These are phyloP conservation scores for Drosophila miranda DNA, from an alignment of 1,140 invertebrate species.

Conservation along the genomic window DNA sequence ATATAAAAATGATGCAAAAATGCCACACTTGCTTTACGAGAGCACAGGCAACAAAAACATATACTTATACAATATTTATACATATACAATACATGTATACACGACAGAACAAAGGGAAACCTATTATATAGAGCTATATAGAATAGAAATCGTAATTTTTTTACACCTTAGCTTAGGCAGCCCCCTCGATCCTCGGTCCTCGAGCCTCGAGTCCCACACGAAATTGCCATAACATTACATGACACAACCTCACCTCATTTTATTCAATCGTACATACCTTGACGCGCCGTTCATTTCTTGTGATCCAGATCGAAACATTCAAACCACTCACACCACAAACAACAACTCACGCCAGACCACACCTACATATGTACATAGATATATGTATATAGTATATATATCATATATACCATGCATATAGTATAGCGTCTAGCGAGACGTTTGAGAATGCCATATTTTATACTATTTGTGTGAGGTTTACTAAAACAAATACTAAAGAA, in stretches of 20 bases:
- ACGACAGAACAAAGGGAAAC: constrained; percentile 24
- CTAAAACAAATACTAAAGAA: constrained; percentile 71
- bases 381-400: constrained; percentile 49
- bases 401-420: constrained; percentile 43
- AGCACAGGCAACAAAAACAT: constrained; percentile 52
- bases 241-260: constrained; percentile 46
- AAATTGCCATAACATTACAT: constrained; percentile 51
- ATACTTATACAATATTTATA: constrained; percentile 56
- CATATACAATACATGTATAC: constrained; percentile 44
- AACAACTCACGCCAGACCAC: constrained; percentile 40
- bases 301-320: constrained; percentile 68
- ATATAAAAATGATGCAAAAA: constrained; percentile 43
- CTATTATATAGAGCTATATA: constrained; percentile 48
- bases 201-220: constrained; percentile 14
- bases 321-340: constrained; percentile 39
- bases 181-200: constrained; percentile 6
- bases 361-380: constrained; percentile 43
- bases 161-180: constrained; percentile 50
- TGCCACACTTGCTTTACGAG: constrained; percentile 52
- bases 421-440: constrained; percentile 49
- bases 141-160: constrained; percentile 58
- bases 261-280: constrained; percentile 44
- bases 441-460: constrained; percentile 77
- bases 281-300: constrained; percentile 78
- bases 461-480: constrained; percentile 74